phyloP scores from a whole-genome alignment of 2,113 vertebrate species.

The Coptodon bakossiorum region DNA sequence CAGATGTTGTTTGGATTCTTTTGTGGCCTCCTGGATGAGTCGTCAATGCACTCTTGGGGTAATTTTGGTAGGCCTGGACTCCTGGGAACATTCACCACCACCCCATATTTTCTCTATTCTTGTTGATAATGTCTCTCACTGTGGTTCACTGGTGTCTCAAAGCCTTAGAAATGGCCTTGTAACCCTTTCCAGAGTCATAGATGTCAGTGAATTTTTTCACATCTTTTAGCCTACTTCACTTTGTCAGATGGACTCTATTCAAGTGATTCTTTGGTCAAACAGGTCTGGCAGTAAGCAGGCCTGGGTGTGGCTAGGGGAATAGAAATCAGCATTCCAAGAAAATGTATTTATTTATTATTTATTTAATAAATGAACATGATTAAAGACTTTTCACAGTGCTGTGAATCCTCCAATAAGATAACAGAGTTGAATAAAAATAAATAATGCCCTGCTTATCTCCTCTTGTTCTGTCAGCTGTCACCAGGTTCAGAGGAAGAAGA shows the following conservation, averaged over 20 bases:
- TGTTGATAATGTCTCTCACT: background rate
- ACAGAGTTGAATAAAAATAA: background rate
- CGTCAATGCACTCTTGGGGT: background rate
- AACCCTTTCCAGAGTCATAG: background rate
- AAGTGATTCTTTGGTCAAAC: background rate
- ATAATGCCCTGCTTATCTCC: background rate
- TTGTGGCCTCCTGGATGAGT: background rate
- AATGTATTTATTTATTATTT: background rate
- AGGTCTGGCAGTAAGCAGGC: background rate
- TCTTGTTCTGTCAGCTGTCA: constrained; percentile 76
- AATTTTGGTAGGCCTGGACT: background rate
- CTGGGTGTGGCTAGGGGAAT: background rate
- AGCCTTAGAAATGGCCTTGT: background rate
- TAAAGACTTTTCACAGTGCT: background rate
- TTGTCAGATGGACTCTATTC: background rate
- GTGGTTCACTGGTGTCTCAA: background rate
- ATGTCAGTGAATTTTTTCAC: background rate
- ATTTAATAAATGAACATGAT: background rate
- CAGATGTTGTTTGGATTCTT: background rate
- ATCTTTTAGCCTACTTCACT: background rate
- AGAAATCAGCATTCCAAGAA: background rate
- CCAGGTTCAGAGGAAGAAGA: constrained; percentile 94
- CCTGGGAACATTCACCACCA: background rate
- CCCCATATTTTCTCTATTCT: background rate
- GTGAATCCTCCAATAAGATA: background rate